Evolutionary conservation across 2,888 invertebrate species (phyloP), one percentile per base, ranked within the genome.

Genomic region (Eupithecia centaureata): DNA sequence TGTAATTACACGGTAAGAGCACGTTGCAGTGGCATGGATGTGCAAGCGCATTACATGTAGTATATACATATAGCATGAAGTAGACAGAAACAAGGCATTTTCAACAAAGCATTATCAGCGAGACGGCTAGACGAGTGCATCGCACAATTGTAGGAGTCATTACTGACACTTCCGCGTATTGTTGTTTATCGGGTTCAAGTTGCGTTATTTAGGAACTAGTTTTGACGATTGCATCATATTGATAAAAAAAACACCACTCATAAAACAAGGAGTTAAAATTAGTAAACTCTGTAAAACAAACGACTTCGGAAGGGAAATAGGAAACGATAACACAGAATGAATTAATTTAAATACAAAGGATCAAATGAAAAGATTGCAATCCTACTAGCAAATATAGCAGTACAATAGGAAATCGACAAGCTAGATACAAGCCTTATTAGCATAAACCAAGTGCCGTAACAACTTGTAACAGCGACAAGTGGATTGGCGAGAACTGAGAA

Each of bases 161-260:
- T 82, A 81, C 77, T 75, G 75, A 76, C 76, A 77, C 83, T 87
- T 89, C 89, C 88, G 84, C 70, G 79, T 84, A 85, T 85, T 86
- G 85, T 86, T 81, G 85, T 86, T 81, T 73, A 71, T 60, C 71
- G 73, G 79, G 81, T 75, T 82, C 74, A 79, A 77, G 75, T 80
- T 79, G 71, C 67, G 69, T 70, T 73, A 77, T 76, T 73, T 71
- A 76, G 71, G 66, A 70, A 73, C 69, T 61, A 65, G 56, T 54
- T 65, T 10, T 47, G 15, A 18, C 12, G 5, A 33, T 57, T 57
- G 32, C 32, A 32, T 32, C 57, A 32, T 30, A 12, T 18, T 18
- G 3, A 54, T 5, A 56, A 30, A 56, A 56, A 18, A n/a, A 32
- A 56, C 56, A 25, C 42, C 7, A n/a, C n/a, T n/a, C n/a, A 18